Conservation (phyloP, 2,797 vertebrate genomes). For the Neosalanx taihuensis region DNA sequence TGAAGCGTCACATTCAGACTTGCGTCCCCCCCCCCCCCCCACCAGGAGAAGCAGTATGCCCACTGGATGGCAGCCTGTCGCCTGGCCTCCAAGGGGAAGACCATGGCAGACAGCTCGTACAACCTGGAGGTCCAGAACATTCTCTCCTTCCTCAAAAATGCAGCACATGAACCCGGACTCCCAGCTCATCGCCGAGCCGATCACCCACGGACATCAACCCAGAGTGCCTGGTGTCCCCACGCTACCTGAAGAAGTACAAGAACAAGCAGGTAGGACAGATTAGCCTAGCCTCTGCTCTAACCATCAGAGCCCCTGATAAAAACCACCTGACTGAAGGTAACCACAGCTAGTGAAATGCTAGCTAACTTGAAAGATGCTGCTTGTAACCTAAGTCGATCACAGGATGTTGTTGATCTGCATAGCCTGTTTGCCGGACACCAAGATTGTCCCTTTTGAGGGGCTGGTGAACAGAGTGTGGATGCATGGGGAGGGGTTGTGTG, state of each 20-base stretch:
- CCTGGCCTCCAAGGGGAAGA: constrained; percentile 97
- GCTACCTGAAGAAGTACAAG: constrained; percentile 98
- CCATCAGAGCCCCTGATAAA: too few relatives aligned
- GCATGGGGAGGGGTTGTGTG: background rate
- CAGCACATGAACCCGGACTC: constrained; percentile 98
- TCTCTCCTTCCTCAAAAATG: constrained; percentile 80
- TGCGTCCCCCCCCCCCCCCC: background rate
- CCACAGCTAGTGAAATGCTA: too few relatives aligned
- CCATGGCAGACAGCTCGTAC: constrained; percentile 99
- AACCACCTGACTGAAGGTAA: background rate
- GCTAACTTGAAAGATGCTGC: too few relatives aligned
- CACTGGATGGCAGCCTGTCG: constrained; percentile 99
- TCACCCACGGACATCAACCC: constrained; percentile 94
- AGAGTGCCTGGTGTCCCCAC: constrained; percentile 94
- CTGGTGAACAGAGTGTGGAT: background rate
- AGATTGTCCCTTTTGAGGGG: too few relatives aligned
- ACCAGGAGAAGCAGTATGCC: constrained; percentile 96
- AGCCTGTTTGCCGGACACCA: too few relatives aligned
- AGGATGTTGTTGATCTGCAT: too few relatives aligned
- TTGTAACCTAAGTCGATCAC: too few relatives aligned
- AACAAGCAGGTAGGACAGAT: constrained; percentile 87
- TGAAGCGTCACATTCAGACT: background rate
- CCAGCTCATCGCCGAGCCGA: constrained; percentile 89
- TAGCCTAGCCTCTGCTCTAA: background rate
- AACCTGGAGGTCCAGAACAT: constrained; percentile 98